Evolutionary conservation across 2,113 vertebrate species (phyloP).

Genomic region (Amphilophus citrinellus): DNA sequence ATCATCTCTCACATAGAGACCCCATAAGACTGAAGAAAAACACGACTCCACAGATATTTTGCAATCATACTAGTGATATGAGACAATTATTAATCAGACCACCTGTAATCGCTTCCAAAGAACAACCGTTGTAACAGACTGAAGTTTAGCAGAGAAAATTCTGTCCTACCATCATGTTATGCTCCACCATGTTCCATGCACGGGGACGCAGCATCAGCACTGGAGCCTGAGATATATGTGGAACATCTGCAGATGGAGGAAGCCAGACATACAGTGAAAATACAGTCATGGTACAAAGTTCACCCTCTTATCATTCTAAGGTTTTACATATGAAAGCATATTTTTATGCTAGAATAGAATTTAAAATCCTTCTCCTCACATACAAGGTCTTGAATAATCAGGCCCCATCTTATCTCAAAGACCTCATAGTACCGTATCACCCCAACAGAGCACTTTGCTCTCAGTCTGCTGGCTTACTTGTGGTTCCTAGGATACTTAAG

Average conservation of each 20-base stretch:
- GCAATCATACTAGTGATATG: no score
- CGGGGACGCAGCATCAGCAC: constrained; percentile 85
- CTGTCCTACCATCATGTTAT: constrained; percentile 80
- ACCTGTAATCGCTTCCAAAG: background rate
- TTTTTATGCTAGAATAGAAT: no score
- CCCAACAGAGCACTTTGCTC: no score
- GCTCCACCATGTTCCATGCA: constrained; percentile 86
- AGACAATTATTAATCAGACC: background rate
- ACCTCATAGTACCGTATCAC: no score
- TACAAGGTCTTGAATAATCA: no score
- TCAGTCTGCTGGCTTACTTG: no score
- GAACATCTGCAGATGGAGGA: constrained; percentile 64
- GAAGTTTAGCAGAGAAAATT: background rate
- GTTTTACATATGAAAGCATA: background rate
- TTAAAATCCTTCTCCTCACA: no score
- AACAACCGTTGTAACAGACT: background rate
- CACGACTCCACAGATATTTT: background rate
- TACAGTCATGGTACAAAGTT: background rate
- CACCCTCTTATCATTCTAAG: background rate
- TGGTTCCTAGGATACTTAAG: no score
- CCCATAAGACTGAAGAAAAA: no score
- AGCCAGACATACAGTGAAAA: background rate
- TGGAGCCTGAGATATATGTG: constrained; percentile 79
- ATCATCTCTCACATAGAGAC: no score
- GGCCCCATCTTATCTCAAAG: no score